These are phyloP conservation scores for Antechinus flavipes DNA, from an alignment of 2,113 vertebrate genomes.

Conservation along the genomic window DNA sequence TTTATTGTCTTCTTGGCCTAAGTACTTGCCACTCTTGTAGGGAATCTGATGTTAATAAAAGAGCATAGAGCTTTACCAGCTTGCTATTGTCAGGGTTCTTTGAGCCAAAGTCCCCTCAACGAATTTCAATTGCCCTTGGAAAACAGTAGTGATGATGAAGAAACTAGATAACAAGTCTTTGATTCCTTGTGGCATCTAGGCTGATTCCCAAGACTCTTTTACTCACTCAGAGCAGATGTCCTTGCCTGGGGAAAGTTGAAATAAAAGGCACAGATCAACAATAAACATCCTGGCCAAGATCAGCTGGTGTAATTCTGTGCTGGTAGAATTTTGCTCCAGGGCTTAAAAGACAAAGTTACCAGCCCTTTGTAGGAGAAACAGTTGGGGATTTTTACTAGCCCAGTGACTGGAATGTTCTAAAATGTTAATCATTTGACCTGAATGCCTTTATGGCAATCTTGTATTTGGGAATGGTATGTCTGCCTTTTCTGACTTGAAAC, in stretches of 20 bases:
- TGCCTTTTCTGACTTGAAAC: neutral
- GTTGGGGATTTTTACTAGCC: neutral
- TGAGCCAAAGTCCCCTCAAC: neutral
- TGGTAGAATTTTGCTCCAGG: neutral
- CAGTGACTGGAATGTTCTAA: neutral
- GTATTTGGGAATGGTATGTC: neutral
- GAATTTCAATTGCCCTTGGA: neutral
- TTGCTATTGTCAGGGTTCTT: neutral
- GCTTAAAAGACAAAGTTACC: neutral
- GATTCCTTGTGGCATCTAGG: neutral
- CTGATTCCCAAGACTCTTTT: neutral
- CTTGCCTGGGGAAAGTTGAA: neutral
- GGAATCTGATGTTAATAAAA: slow-evolving; percentile 50
- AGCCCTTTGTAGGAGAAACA: neutral
- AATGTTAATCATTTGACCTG: neutral
- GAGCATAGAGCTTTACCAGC: neutral
- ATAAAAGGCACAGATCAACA: neutral
- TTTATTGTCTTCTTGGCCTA: slow-evolving; percentile 73
- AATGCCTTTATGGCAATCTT: neutral
- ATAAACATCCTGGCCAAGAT: neutral
- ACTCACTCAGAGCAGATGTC: neutral
- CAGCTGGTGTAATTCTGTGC: neutral
- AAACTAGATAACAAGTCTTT: neutral
- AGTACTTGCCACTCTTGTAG: slow-evolving; percentile 61
- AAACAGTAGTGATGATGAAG: neutral